phyloP scores from a whole-genome alignment of 2,797 vertebrate genomes.

The Acrocephalus scirpaceus region DNA sequence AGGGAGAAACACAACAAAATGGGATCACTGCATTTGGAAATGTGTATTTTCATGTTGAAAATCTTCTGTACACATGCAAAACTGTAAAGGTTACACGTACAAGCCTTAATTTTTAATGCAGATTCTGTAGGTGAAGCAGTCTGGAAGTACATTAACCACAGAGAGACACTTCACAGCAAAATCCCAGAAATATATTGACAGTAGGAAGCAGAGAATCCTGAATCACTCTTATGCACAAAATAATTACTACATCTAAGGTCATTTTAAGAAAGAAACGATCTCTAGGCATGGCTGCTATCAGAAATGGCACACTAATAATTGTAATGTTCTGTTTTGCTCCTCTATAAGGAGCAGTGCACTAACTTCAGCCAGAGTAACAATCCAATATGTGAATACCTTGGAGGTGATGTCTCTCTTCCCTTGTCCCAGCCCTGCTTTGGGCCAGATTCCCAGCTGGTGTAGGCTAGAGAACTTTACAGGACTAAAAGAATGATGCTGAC shows the following conservation, averaged over 20 bases:
- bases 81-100: not conserved
- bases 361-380: not conserved
- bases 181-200: not conserved
- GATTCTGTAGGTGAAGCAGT: not conserved
- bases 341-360: not conserved
- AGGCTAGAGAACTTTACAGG: not conserved
- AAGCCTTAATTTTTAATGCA: constrained; percentile 3
- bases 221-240: not conserved
- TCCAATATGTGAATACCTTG: rapidly evolving
- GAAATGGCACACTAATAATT: not conserved
- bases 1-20: not conserved
- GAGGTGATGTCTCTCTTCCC: not conserved
- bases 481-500: not conserved
- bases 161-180: not conserved
- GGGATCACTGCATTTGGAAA: not conserved
- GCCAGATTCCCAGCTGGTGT: not conserved
- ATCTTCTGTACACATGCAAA: not conserved
- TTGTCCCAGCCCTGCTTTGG: not conserved
- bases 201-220: not conserved
- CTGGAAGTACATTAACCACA: not conserved
- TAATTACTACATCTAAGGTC: not conserved
- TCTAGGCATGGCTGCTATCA: not conserved
- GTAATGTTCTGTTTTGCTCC: not conserved
- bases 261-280: not conserved
- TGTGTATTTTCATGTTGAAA: not conserved